Base-by-base conservation (phyloP, 2,797 vertebrate species). In the Ataeniobius toweri region DNA sequence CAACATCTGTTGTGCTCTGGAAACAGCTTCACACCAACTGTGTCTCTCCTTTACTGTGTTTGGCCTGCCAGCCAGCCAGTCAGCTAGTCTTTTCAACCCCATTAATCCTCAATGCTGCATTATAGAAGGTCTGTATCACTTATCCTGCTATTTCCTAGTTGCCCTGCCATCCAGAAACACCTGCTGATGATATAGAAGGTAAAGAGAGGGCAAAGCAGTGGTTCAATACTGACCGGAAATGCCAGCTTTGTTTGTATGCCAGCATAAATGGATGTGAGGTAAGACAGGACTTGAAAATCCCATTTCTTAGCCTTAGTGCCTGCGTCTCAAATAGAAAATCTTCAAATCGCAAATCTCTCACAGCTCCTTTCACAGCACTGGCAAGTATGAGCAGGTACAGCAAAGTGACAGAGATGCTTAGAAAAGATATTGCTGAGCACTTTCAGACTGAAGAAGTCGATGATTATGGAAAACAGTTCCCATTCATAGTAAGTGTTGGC, bases 1-100 rank as follows among this genome's bases (percentile, higher is more conserved):
- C 73, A 94, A 93, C 93, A 94, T 94, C 93, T 94, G 93, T 89
- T 89, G 81, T 73, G 80, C 81, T 90, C 89, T 92, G 88, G 88
- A 90, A 92, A 88, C 91, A 85, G 84, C 88, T 90, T 89, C 88
- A 80, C 85, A 85, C 92, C 89, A 91, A 91, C 92, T 90, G 91
- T 91, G 90, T 80, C 80, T 82, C 85, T 87, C 80, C 86, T 90
- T 84, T 83, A 81, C 88, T 89, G 77, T 80, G 85, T 14, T 44
- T 79, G 78, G 86, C 75, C 86, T 78, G 84, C 80, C 85, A 89
- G 91, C 90, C 88, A 90, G 90, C 86, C 78, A 92, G 92, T 94
- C 91, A 89, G 87, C 81, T 85, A 73, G 81, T 80, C 86, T 91
- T 94, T 94, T 92, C 92, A 93, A 89, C 85, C 87, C 86, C 92